phyloP scores from a whole-genome alignment of 2,888 invertebrate genomes.

The Scaptomyza reducta region DNA sequence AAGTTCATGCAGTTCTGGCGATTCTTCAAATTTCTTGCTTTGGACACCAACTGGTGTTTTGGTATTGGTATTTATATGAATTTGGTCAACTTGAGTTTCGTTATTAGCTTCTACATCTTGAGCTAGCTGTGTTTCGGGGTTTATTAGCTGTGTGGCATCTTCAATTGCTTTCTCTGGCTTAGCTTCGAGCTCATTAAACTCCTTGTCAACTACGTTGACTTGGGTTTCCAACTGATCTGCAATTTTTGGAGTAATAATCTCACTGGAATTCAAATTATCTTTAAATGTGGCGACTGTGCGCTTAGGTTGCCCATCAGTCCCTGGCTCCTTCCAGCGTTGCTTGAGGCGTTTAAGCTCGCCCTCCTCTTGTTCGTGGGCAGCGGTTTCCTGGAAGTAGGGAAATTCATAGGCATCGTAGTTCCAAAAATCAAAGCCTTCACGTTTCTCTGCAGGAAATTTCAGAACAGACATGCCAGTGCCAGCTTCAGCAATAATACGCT shows the following conservation, averaged over 20 bases:
- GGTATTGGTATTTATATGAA: not conserved
- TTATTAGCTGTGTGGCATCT: too few relatives aligned
- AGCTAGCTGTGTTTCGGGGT: not conserved
- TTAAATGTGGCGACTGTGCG: not conserved
- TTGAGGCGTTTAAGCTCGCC: conserved; percentile 38
- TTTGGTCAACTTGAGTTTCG: not conserved
- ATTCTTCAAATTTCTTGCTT: not conserved
- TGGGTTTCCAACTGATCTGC: not conserved
- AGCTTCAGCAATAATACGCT: conserved; percentile 86
- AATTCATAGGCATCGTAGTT: conserved; percentile 71
- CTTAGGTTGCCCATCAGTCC: not conserved
- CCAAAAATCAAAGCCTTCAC: conserved; percentile 69
- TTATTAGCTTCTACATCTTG: not conserved
- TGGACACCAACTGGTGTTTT: not conserved
- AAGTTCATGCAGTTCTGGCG: conserved; percentile 1
- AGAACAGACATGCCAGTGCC: conserved; percentile 85
- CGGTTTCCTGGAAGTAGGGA: conserved; percentile 39
- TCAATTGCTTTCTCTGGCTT: not conserved
- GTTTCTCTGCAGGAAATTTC: conserved; percentile 82
- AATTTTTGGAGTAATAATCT: not conserved
- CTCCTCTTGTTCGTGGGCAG: conserved; percentile 21
- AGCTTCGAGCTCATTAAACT: not conserved
- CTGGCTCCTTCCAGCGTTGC: conserved; percentile 27
- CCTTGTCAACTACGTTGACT: not conserved
- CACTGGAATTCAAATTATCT: not conserved